Evolutionary conservation across 92 coral and sea anemone genomes (phyloP), one percentile per base, ranked within the genome.

Genomic region (Zoanthus sansibaricus): DNA sequence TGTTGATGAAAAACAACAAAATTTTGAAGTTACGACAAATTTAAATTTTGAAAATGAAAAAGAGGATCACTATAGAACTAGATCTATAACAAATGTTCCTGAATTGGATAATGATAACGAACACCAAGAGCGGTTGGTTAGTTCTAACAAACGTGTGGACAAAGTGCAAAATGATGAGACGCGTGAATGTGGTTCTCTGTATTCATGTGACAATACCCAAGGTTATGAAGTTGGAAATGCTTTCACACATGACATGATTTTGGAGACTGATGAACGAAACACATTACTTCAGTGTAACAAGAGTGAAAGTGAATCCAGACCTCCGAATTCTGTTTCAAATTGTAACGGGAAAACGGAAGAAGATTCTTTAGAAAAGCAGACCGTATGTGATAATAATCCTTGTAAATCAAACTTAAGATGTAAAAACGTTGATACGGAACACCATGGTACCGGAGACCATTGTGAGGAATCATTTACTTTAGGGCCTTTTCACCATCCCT

Each of bases 401-500:
- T 37, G 48, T 45, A 20, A 48, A 15, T 47, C 77, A 33, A n/a
- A 7, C 12, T 46, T 68, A 11, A 58, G 0, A 17, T 45, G 21
- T 66, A 59, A 25, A 10, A 76, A 77, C 46, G 31, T 46, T 66
- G 86, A 82, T 82, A 17, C 61, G 2, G 91, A 82, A 67, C 70
- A 64, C 72, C 75, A 68, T 9, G 83, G 73, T 21, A 62, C 17
- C 58, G 46, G 21, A 14, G 91, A 42, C 9, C 7, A 51, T 18
- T 66, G 87, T n/a, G 33, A 83, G 18, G 85, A 67, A 42, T 68
- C 73, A 49, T 84, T 78, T 10, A 89, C 93, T 7, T 80, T 91
- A 7, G 86, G 90, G 42, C 79, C 94, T 30, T 77, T 86, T 76
- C 93, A 91, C 79, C 58, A 49, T 75, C 90, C 94, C 80, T 30